A percentile compares a stretch with the other conserved stretches of the same genome.
Evolutionary conservation across 2,797 vertebrate genomes (phyloP).

Genomic region (Spheniscus humboldti): DNA sequence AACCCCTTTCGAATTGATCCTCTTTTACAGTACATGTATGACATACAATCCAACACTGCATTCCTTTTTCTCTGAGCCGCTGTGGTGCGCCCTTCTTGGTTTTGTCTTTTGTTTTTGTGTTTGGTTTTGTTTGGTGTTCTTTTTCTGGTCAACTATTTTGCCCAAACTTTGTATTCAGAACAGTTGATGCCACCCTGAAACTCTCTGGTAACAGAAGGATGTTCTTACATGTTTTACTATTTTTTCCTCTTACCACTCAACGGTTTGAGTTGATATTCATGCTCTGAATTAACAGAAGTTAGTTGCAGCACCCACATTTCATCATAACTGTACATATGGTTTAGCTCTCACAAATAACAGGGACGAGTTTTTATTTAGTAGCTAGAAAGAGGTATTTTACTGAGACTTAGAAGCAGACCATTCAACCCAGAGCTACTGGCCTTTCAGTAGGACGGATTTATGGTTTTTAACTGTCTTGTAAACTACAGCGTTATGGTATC

Average conservation of each 20-base stretch:
- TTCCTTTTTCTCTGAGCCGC: not conserved
- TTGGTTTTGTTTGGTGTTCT: not conserved
- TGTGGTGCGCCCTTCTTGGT: not conserved
- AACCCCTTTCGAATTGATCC: not conserved
- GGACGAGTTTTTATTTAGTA: not conserved
- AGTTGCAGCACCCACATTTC: slow-evolving; percentile 18
- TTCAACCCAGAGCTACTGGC: not conserved
- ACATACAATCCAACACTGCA: not conserved
- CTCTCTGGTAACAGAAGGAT: not conserved
- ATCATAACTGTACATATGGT: not conserved
- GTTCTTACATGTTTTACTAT: not conserved
- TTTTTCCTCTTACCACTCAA: not conserved
- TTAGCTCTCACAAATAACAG: not conserved
- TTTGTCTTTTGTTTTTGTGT: not conserved
- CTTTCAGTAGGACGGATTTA: not conserved
- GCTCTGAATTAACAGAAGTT: slow-evolving; percentile 25
- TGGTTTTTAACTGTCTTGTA: not conserved
- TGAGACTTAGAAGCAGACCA: not conserved
- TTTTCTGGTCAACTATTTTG: not conserved
- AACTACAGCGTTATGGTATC: not conserved
- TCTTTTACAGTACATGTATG: not conserved
- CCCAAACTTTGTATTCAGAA: not conserved
- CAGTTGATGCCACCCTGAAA: not conserved
- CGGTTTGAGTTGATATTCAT: not conserved
- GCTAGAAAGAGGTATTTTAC: not conserved